Conservation (phyloP, 2,888 invertebrate species). For the Eupithecia insigniata region DNA sequence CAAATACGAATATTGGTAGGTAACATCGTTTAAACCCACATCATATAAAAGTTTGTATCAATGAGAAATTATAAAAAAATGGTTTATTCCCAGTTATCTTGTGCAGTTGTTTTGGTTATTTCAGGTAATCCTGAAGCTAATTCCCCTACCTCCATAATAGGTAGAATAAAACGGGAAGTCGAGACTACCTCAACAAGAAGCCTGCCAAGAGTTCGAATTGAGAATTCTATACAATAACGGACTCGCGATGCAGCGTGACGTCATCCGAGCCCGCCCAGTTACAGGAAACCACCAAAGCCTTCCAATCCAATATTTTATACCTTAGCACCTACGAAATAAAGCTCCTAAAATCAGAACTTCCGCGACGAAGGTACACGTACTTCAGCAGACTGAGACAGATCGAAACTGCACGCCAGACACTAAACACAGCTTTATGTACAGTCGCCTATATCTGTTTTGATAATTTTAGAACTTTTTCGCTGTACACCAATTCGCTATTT, state of each 20-base stretch:
- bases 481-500: conserved; percentile 21
- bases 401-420: conserved; percentile 67
- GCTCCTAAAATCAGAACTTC: conserved; percentile 26
- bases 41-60: not conserved
- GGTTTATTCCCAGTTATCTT: too few species aligned
- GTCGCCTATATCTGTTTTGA: conserved; percentile 34
- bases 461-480: conserved; percentile 34
- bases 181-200: conserved; percentile 15
- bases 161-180: not conserved
- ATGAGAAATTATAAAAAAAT: not conserved
- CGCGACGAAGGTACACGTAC: conserved; percentile 45
- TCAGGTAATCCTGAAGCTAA: not conserved
- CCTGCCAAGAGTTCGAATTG: conserved; percentile 17
- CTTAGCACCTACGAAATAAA: conserved; percentile 26
- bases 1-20: too few species aligned
- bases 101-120: too few species aligned
- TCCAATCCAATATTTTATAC: conserved; percentile 18
- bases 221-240: conserved; percentile 25
- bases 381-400: conserved; percentile 60
- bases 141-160: not conserved
- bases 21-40: too few species aligned
- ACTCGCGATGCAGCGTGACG: conserved; percentile 43
- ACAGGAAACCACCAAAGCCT: conserved; percentile 37
- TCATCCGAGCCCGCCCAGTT: conserved; percentile 42
- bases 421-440: conserved; percentile 42